Evolutionary conservation across 2,113 vertebrate genomes (phyloP), one percentile per base, ranked within the genome.

Genomic region (Stomatorhinus ivindoensis): DNA sequence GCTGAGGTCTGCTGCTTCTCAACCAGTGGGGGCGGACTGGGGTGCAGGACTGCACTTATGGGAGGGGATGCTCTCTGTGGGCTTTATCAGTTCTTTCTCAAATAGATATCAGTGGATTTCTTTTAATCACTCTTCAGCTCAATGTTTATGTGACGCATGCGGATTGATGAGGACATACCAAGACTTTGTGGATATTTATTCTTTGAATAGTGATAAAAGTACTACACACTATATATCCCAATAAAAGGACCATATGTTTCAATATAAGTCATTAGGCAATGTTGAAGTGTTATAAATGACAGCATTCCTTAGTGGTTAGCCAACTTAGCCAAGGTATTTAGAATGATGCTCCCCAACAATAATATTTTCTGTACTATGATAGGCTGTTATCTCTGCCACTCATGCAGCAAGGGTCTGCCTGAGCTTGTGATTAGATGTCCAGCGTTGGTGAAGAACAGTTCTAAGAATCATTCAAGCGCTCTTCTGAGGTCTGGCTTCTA

Each of bases 401-500:
- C 21, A 42, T 48, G 51, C 69, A 46, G 83, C 50, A 58, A 89
- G 9, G 19, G 46, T 35, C 65, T 82, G 51, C 87, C 58, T 82
- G 48, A 87, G 47, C 76, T 47, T 90, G 58, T 87, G 83, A 90
- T 90, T 90, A 69, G 90, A 39, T 42, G n/a, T 39, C 80, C 86
- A 86, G 69, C 87, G 73, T 91, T 88, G 39, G 86, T 80, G 89
- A 89, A 87, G 89, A 39, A 91, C 19, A 61, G 9, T 83, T 76
- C 84, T 44, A 83, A 87, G 84, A 87, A 90, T 87, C 91, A 90
- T 65, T 21, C 35, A 61, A n/a, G 21, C 0, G 24, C 24, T 61
- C 8, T 61, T 61, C 24, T n/a, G 39, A 48, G 76, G 48, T 35
- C 55, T 55, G 9, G 19, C 19, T n/a, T 51, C 8, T 83, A 27